These are phyloP conservation scores for Andrena flavipes DNA, from an alignment of 2,888 invertebrate genomes.

Conservation along the genomic window DNA sequence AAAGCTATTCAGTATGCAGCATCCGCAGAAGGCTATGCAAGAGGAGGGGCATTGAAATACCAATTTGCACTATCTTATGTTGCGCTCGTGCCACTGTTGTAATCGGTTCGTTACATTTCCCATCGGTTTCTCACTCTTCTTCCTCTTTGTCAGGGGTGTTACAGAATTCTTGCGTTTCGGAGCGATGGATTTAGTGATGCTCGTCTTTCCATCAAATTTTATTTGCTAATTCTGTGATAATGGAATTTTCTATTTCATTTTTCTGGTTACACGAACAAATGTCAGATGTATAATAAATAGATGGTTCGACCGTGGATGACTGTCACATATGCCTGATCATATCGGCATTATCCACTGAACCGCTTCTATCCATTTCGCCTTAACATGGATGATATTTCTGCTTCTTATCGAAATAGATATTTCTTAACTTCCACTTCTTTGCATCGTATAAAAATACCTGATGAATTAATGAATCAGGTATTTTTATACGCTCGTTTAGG, in stretches of 20 bases:
- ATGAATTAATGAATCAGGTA: neutral
- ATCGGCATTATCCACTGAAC: neutral
- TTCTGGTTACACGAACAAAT: neutral
- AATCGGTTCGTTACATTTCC: neutral
- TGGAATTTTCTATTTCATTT: neutral
- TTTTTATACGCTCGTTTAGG: neutral
- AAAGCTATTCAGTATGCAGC: neutral
- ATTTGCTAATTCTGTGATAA: neutral
- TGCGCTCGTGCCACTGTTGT: neutral
- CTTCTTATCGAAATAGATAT: neutral
- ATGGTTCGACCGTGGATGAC: neutral
- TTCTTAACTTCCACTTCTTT: neutral
- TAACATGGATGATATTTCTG: neutral
- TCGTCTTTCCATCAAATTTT: too few relatives aligned
- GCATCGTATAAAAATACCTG: neutral
- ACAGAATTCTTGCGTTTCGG: neutral
- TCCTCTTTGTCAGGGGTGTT: neutral
- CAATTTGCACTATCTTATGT: conserved; percentile 1
- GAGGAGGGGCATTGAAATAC: neutral
- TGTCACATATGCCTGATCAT: conserved; percentile 1
- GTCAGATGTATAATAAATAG: neutral
- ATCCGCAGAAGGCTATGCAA: neutral
- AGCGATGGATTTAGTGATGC: neutral
- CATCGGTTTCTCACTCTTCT: neutral
- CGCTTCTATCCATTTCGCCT: neutral